Percentiles rank a stretch among this genome's conserved stretches.
These are phyloP conservation scores for Trichonephila clavipes DNA, from an alignment of 1,140 invertebrate genomes.

Conservation along the genomic window DNA sequence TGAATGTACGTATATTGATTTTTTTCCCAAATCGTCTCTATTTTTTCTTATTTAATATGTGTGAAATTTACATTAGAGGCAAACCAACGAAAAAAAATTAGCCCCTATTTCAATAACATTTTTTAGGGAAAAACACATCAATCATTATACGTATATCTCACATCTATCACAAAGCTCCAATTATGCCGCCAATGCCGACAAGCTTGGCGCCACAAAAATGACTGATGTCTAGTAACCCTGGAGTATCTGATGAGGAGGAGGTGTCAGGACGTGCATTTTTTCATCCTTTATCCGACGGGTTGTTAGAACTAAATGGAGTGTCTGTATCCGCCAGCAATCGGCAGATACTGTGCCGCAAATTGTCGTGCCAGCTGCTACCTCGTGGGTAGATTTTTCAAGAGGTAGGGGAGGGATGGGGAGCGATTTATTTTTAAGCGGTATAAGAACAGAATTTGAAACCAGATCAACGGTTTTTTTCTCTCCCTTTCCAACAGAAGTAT, in stretches of 20 bases:
- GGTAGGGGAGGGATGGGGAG: background rate
- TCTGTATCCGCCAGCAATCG: slow-evolving; percentile 69
- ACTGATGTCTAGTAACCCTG: slow-evolving; percentile 66
- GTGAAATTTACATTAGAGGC: too few relatives aligned
- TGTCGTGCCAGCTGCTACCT: slow-evolving; percentile 68
- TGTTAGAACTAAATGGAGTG: slow-evolving; percentile 72
- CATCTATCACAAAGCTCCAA: background rate
- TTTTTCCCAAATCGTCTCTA: too few relatives aligned
- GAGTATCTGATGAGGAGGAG: slow-evolving; percentile 70
- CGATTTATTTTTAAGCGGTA: slow-evolving; percentile 55
- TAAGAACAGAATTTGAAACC: slow-evolving; percentile 33
- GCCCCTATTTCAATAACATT: background rate
- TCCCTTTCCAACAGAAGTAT: background rate
- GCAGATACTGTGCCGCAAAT: slow-evolving; percentile 69
- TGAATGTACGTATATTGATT: too few relatives aligned
- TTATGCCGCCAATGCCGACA: slow-evolving; percentile 19
- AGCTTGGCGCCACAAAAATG: slow-evolving; percentile 36
- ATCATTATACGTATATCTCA: background rate
- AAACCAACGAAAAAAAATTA: too few relatives aligned
- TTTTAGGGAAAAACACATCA: background rate
- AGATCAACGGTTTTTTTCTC: background rate
- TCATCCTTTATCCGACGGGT: slow-evolving; percentile 67
- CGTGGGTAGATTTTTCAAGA: background rate
- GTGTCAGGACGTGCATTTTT: slow-evolving; percentile 67
- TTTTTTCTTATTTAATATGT: too few relatives aligned